Evolutionary conservation across 1,140 invertebrate genomes (phyloP), one percentile per base, ranked within the genome.

Genomic region (Drepana arcuata): DNA sequence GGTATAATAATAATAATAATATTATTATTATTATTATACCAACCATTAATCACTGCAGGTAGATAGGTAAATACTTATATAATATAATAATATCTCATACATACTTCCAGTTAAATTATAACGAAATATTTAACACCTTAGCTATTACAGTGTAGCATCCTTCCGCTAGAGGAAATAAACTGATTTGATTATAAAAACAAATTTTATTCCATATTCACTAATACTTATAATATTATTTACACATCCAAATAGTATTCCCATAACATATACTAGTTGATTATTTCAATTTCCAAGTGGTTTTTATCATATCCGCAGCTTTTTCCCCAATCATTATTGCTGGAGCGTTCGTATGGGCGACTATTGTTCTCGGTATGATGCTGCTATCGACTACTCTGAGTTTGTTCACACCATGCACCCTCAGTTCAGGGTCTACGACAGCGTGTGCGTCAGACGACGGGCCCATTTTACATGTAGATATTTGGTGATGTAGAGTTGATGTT

Each of bases 311-410:
- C 0, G 93, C 89, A 0, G 86, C 92, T 63, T 94, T 94, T 71
- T 97, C 95, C 0, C 88, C 95, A 28, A 97, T 91, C 94, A 97
- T 96, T 26, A 88, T 87, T 2, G 91, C 87, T 0, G 88, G 88
- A 0, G 90, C 91, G 42, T 90, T 92, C 0, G 90, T 88, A 57
- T 95, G 92, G 1, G 89, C 91, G 2, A 84, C 85, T 7, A 90
- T 84, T n/a, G 92, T 84, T 1, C 71, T 74, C 0, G 93, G 93
- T 78, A 95, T 92, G 0, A 95, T 79, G 25, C 92, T 92, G 21
- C 87, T 88, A 68, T 95, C 93, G 0, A 87, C 88, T 1, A 95
- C 91, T 18, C 93, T 83, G 15, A 95, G 70, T 13, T 86, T 85
- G n/a, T 77, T 61, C 0, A 93, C 61, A 0, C 92, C 92, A 43